Conservation (phyloP, 2,113 vertebrate species). For the Centropristis striata region DNA sequence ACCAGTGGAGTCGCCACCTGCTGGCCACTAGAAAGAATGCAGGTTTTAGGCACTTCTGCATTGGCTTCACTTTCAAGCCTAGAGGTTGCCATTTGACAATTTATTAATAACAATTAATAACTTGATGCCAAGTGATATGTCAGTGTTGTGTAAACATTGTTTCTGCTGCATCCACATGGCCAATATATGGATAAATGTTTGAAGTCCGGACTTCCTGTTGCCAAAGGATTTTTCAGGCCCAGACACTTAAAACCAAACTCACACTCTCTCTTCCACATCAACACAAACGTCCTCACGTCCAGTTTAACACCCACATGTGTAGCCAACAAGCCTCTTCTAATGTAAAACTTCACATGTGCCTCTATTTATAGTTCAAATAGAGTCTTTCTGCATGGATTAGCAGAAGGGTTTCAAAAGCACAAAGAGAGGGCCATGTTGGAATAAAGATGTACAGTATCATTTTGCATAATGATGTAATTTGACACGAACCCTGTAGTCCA, state of each 20-base stretch:
- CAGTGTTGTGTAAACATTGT: too few species aligned
- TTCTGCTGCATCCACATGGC: too few species aligned
- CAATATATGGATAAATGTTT: constrained; percentile 8
- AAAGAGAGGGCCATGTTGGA: constrained; percentile 19
- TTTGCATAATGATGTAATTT: constrained; percentile 52
- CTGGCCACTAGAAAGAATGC: too few species aligned
- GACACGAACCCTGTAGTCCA: constrained; percentile 24
- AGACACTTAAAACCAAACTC: constrained; percentile 4
- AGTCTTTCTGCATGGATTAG: constrained; percentile 56
- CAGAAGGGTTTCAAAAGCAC: constrained; percentile 31
- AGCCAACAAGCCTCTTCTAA: constrained; percentile 14
- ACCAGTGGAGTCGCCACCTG: too few species aligned
- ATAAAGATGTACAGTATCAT: constrained; percentile 43
- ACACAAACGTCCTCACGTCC: constrained; percentile 23
- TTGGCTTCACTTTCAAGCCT: too few species aligned
- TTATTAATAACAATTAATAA: too few species aligned
- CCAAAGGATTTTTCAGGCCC: constrained; percentile 17
- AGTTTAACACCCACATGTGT: constrained; percentile 33
- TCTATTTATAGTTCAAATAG: constrained; percentile 54
- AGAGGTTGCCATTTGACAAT: too few species aligned
- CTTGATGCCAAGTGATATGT: too few species aligned
- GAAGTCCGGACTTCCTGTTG: constrained; percentile 37
- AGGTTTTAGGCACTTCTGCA: too few species aligned
- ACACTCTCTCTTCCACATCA: constrained; percentile 2
- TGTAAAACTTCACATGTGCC: constrained; percentile 59